Evolutionary conservation across 2,797 vertebrate species (phyloP).

Genomic region (Leptatherina wallacei): DNA sequence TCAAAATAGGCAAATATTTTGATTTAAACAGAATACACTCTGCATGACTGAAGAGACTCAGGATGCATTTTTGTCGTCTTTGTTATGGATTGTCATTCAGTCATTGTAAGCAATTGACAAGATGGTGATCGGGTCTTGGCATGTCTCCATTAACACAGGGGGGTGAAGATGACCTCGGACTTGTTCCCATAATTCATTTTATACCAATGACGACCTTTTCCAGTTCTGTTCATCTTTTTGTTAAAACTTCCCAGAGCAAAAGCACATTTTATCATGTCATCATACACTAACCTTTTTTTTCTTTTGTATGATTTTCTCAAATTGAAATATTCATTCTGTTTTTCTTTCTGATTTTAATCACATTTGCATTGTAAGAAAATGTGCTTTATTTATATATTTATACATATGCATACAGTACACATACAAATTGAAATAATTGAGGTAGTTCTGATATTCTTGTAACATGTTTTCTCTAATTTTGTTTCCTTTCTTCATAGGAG

Average conservation of each 20-base stretch:
- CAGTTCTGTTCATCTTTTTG: conserved; percentile 23
- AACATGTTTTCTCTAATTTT: conserved; percentile 37
- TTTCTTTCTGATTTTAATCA: conserved; percentile 11
- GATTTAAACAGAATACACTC: conserved; percentile 27
- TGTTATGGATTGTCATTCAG: conserved; percentile 67
- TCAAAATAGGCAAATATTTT: conserved; percentile 30
- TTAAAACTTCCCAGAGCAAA: neutral
- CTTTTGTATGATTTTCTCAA: neutral
- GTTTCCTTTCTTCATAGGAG: conserved; percentile 78
- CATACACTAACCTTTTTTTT: neutral
- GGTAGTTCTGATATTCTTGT: conserved; percentile 3
- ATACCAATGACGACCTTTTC: conserved; percentile 41
- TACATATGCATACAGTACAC: neutral
- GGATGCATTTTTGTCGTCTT: conserved; percentile 61
- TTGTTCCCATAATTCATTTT: conserved; percentile 49
- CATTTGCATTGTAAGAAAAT: neutral
- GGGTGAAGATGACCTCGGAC: conserved; percentile 63
- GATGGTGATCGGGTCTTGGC: conserved; percentile 65
- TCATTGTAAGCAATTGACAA: conserved; percentile 71
- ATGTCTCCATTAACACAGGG: conserved; percentile 65
- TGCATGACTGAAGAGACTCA: conserved; percentile 41
- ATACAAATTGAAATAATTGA: conserved; percentile 7
- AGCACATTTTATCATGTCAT: conserved; percentile 13
- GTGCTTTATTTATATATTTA: neutral
- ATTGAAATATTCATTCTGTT: neutral